Conservation (phyloP, 2,888 invertebrate species). For the Acronicta aceris region DNA sequence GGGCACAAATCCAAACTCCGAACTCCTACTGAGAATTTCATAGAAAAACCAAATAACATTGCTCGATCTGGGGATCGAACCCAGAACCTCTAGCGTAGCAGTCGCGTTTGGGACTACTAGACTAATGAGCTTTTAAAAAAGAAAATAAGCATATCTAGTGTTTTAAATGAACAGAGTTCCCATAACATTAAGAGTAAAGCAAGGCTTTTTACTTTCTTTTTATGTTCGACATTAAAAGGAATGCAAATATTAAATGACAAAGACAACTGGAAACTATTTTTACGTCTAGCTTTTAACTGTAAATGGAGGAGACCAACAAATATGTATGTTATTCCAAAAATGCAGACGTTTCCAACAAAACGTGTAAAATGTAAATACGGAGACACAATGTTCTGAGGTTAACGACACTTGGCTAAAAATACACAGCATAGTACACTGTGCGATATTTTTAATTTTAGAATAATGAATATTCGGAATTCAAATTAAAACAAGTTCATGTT, state of each 20-base stretch:
- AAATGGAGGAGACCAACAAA: constrained; percentile 21
- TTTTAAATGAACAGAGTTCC: too few relatives aligned
- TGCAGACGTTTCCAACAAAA: constrained; percentile 43
- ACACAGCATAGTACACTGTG: constrained; percentile 37
- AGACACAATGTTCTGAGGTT: constrained; percentile 46
- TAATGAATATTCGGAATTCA: constrained; percentile 24
- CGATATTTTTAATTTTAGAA: constrained; percentile 34
- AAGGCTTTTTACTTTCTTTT: constrained; percentile 1
- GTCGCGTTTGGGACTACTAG: too few relatives aligned
- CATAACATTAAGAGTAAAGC: not conserved
- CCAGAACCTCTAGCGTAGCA: too few relatives aligned
- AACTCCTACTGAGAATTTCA: too few relatives aligned
- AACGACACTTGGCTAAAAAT: constrained; percentile 55
- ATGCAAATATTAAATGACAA: constrained; percentile 32
- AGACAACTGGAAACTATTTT: constrained; percentile 15
- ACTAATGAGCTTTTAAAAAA: too few relatives aligned
- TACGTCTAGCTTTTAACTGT: constrained; percentile 26
- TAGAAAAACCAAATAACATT: too few relatives aligned
- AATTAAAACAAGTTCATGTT: constrained; percentile 23
- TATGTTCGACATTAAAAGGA: constrained; percentile 14
- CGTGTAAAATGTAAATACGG: constrained; percentile 44
- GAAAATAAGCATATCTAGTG: too few relatives aligned
- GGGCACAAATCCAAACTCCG: too few relatives aligned
- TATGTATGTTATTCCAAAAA: constrained; percentile 40
- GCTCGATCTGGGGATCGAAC: too few relatives aligned